Conservation (phyloP, 2,888 invertebrate genomes). For the Morpho achilles region DNA sequence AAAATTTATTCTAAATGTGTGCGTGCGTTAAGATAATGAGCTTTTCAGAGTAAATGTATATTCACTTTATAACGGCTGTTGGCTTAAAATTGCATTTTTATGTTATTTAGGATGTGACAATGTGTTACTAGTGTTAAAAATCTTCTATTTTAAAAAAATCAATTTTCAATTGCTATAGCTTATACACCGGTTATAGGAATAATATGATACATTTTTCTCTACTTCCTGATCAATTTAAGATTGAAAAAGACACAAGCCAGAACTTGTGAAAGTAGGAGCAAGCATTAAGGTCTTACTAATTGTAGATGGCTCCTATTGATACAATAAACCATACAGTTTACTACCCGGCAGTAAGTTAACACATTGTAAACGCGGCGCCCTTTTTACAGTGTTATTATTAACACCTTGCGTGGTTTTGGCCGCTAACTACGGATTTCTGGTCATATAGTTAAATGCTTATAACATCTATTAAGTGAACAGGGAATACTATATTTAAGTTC, state of each 20-base stretch:
- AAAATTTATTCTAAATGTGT: too few relatives aligned
- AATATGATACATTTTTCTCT: neutral
- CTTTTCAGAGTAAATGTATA: too few relatives aligned
- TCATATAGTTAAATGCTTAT: neutral
- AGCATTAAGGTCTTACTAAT: conserved; percentile 16
- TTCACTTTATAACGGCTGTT: too few relatives aligned
- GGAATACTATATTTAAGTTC: neutral
- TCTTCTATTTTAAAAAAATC: too few relatives aligned
- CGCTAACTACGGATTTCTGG: conserved; percentile 4
- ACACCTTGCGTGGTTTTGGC: conserved; percentile 27
- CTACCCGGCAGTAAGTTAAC: conserved; percentile 38
- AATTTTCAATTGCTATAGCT: too few relatives aligned
- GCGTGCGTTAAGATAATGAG: too few relatives aligned
- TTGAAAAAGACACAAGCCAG: neutral
- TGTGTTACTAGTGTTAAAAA: too few relatives aligned
- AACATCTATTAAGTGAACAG: neutral
- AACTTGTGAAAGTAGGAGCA: conserved; percentile 4
- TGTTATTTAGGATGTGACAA: too few relatives aligned
- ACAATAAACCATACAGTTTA: conserved; percentile 35
- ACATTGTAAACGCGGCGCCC: conserved; percentile 42
- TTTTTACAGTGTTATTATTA: conserved; percentile 47
- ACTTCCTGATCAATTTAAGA: neutral
- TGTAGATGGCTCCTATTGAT: conserved; percentile 19
- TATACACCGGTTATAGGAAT: too few relatives aligned
- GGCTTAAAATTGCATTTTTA: too few relatives aligned